These are phyloP conservation scores for Anoplopoma fimbria DNA, from an alignment of 2,113 vertebrate species.

Conservation along the genomic window DNA sequence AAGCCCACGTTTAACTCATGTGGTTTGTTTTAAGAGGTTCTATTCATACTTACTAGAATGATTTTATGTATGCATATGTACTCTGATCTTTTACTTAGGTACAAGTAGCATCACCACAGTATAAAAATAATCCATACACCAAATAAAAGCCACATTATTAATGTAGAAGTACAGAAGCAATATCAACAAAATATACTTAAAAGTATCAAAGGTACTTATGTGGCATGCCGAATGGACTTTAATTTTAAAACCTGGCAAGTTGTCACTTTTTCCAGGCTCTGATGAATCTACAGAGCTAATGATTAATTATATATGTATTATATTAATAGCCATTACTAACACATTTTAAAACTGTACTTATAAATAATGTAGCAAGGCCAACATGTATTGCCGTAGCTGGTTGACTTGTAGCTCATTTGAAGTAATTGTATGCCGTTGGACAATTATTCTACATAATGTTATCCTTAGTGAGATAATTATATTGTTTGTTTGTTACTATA, in stretches of 20 bases:
- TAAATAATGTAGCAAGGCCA: no score
- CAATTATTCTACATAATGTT: not conserved
- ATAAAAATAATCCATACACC: not conserved
- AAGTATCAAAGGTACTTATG: not conserved
- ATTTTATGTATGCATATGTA: not conserved
- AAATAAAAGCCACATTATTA: not conserved
- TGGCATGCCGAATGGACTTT: not conserved
- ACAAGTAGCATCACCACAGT: not conserved
- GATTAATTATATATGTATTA: not conserved
- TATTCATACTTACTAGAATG: not conserved
- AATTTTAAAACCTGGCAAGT: not conserved
- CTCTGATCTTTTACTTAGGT: not conserved
- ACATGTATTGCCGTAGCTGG: not conserved
- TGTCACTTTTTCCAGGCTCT: not conserved
- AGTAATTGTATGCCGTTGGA: not conserved
- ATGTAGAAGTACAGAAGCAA: not conserved
- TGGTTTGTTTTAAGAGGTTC: not conserved
- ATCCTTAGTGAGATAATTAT: not conserved
- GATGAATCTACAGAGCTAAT: not conserved
- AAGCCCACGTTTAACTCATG: not conserved
- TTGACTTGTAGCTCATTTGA: not conserved
- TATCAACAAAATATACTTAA: not conserved
- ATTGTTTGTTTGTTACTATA: not conserved
- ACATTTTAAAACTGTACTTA: not conserved
- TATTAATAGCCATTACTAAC: not conserved